Evolutionary conservation across 2,888 invertebrate genomes (phyloP), one percentile per base, ranked within the genome.

Genomic region (Esperia sulphurella): DNA sequence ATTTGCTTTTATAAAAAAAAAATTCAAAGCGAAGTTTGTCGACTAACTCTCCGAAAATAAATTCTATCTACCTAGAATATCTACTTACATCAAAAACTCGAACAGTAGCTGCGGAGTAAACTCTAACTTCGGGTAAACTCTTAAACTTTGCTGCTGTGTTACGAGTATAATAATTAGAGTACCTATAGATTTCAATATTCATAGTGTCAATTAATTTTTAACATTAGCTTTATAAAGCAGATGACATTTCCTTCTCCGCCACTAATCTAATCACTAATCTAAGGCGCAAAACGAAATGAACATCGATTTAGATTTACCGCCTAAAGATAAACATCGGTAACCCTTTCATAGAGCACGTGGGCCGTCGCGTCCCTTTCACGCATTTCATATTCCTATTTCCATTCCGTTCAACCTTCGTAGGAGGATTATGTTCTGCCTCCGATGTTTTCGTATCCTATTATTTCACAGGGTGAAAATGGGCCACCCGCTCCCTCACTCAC

Each of bases 401-500:
- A 84, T 86, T 85, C 82, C 80, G 79, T 79, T 78, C 86, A 82
- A 85, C 83, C 86, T 88, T 79, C 82, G 78, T 79, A 80, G 76
- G 75, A 83, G 89, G 89, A 89, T 89, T 89, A 89, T 88, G 83
- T 86, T 87, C 83, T 84, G 83, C 82, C 81, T 87, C 76, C 85
- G 79, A 89, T 88, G 87, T 89, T 89, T 89, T 89, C 86, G 79
- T 86, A 89, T 89, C 89, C 87, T 86, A 89, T 89, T 89, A 89
- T 89, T 87, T 87, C 84, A 79, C 86, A 72, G 88, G 87, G 89
- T 86, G 89, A 86, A 87, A 89, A 87, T 89, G 77, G 84, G 79
- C 84, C 85, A 77, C 83, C 87, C 84, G 73, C 84, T 82, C 69
- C 83, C 84, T 76, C 59, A 60, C 79, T 68, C 78, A 78, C 79